phyloP scores from a whole-genome alignment of 2,797 vertebrate genomes.

The Scleropages formosus region DNA sequence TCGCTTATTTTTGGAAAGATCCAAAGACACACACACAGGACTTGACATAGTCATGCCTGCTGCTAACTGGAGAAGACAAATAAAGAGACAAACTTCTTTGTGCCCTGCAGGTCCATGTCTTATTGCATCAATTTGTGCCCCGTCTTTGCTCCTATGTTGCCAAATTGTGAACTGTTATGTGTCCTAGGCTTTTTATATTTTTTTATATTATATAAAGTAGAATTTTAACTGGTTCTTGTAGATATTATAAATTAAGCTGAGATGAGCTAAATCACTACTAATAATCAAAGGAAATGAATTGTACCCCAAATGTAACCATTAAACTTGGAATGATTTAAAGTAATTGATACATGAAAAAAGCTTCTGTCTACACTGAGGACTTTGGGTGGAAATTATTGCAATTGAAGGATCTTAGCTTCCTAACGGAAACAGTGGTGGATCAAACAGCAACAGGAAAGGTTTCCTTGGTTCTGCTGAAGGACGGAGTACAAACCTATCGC shows the following conservation, averaged over 20 bases:
- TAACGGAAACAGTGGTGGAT: no score
- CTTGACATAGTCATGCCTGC: slow-evolving; percentile 61
- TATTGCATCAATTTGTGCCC: slow-evolving; percentile 33
- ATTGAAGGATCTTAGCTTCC: not conserved
- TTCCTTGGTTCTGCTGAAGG: no score
- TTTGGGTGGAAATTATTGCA: not conserved
- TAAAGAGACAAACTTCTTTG: slow-evolving; percentile 49
- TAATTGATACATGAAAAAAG: no score
- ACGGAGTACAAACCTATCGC: not conserved
- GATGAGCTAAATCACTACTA: slow-evolving; percentile 18
- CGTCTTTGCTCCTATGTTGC: slow-evolving; percentile 53
- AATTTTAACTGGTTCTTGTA: slow-evolving; percentile 27
- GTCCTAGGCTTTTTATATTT: slow-evolving; percentile 42
- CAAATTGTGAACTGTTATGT: slow-evolving; percentile 59
- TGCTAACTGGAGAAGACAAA: slow-evolving; percentile 50
- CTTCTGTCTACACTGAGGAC: no score
- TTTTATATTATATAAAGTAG: slow-evolving; percentile 40
- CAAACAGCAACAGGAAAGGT: no score
- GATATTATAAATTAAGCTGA: slow-evolving; percentile 22
- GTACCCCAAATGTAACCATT: no score
- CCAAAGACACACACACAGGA: slow-evolving; percentile 48
- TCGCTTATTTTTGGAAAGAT: slow-evolving; percentile 60
- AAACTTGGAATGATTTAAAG: no score
- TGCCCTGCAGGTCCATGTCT: slow-evolving; percentile 48
- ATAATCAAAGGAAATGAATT: not conserved